Evolutionary conservation across 2,888 invertebrate species (phyloP), one percentile per base, ranked within the genome.

Genomic region (Cyaniris semiargus): DNA sequence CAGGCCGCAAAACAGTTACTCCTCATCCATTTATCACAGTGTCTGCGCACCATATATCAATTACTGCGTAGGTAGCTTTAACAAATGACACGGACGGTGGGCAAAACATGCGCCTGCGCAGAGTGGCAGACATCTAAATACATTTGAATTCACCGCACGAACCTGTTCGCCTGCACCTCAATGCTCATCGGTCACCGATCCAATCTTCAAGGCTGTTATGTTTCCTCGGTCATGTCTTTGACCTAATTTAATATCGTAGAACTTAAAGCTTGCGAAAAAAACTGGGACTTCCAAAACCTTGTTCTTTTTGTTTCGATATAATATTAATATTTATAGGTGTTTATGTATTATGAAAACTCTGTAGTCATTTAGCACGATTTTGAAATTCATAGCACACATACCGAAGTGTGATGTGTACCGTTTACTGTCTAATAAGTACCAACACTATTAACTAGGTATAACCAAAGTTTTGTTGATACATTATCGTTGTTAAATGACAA

Each of bases 201-300:
- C 48, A 48, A 27, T 23, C 44, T 48, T 72, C 72, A 72, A 72
- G 72, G 72, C 72, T 72, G 72, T 72, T 72, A 72, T 71, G 71
- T 71, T 72, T 72, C 48, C 48, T 72, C 48, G 38, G 72, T 72
- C n/a, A 48, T 48, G 15, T 21, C n/a, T 38, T 21, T 72, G 72
- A 44, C 72, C 72, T 72, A 72, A 23, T 72, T 72, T 44, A 48
- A n/a, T 60, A 60, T 71, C 21, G 3, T 34, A n/a, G 34, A 3
- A 70, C 13, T 34, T 18, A 18, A 34, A 70, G 21, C 31, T 31
- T 27, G 21, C 2, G n/a, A n/a, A 7, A n/a, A 53, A 21, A 58
- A 58, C 8, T 58, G 1, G 8, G n/a, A 7, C 56, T 58, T 53
- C 48, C 48, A 4, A 53, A 53, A 53, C 15, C 38, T 38, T 38